Conservation (phyloP, 2,888 invertebrate genomes). For the Zele albiditarsus region DNA sequence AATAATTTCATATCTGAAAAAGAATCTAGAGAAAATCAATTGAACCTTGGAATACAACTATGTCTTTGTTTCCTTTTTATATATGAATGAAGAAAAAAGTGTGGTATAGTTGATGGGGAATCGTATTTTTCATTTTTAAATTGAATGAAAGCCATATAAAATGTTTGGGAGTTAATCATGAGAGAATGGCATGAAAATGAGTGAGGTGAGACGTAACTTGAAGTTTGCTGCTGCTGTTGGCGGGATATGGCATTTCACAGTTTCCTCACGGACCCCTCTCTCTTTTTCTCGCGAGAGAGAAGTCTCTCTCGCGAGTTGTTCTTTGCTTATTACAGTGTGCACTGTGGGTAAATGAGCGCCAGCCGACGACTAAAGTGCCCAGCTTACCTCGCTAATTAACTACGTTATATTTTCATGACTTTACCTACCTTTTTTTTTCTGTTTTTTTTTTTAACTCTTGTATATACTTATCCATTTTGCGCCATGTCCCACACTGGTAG, state of each 20-base stretch:
- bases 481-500: background rate
- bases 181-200: background rate
- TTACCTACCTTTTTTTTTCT: conserved; percentile 35
- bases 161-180: conserved; percentile 7
- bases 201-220: conserved; percentile 12
- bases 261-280: conserved; percentile 57
- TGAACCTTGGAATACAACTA: too few species aligned
- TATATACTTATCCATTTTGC: conserved; percentile 18
- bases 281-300: conserved; percentile 51
- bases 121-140: background rate
- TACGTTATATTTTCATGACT: conserved; percentile 67
- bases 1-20: too few species aligned
- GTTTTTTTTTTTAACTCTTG: conserved; percentile 5
- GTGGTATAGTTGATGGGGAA: too few species aligned
- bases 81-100: too few species aligned
- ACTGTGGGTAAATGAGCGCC: conserved; percentile 59
- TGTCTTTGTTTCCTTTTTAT: too few species aligned
- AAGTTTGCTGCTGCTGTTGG: conserved; percentile 22
- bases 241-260: conserved; percentile 56
- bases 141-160: background rate
- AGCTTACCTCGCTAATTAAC: conserved; percentile 66
- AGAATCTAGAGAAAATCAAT: too few species aligned
- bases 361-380: conserved; percentile 61
- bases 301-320: conserved; percentile 58
- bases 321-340: conserved; percentile 68